Percentiles rank a stretch among this genome's conserved stretches.
phyloP scores from a whole-genome alignment of 2,113 vertebrate species.

The Thomomys bottae region DNA sequence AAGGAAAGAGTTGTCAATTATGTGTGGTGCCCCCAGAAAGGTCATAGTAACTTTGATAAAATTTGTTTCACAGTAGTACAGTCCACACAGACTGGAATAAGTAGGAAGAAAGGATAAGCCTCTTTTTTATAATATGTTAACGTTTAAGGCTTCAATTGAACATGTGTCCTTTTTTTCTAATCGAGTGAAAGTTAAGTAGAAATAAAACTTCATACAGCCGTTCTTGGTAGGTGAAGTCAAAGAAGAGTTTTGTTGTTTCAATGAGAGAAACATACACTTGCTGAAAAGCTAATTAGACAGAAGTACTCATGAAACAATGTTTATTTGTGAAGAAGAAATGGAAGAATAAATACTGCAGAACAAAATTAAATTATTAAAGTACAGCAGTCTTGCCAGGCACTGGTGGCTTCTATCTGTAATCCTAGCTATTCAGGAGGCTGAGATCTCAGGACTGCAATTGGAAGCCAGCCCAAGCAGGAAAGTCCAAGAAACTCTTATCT shows the following conservation, averaged over 20 bases:
- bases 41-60: neutral
- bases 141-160: no score
- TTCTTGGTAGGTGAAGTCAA: neutral
- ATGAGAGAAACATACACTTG: neutral
- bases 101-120: no score
- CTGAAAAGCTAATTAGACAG: neutral
- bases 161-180: neutral
- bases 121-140: no score
- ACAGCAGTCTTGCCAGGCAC: neutral
- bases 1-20: neutral
- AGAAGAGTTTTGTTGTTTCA: neutral
- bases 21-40: neutral
- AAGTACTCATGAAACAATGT: neutral
- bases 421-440: no score
- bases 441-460: no score
- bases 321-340: neutral
- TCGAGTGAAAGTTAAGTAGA: neutral
- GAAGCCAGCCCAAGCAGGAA: no score
- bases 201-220: neutral
- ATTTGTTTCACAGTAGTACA: neutral
- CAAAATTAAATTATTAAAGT: neutral
- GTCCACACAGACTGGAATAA: neutral
- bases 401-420: no score
- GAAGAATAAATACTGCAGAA: neutral
- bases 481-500: no score